Base-by-base conservation (phyloP, 2,113 vertebrate species). In the Nothobranchius furzeri region DNA sequence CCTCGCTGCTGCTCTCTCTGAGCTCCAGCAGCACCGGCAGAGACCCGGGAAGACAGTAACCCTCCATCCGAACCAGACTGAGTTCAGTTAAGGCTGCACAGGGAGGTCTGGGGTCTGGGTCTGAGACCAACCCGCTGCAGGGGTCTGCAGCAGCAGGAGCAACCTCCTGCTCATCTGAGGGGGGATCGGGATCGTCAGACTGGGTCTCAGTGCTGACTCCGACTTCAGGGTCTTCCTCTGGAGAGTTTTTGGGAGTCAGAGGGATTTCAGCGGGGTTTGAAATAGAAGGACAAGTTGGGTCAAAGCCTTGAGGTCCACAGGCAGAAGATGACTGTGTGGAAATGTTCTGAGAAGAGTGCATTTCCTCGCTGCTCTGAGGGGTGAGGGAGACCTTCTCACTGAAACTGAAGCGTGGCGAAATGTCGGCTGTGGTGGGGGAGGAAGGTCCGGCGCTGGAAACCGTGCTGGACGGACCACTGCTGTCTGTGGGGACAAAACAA, bases 381-480 rank as follows among this genome's bases (percentile, higher is more conserved):
- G 91, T 94, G 54, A 92, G 67, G 3, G 93, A 89, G 5, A 93
- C 76, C 76, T 95, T 96, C 61, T 96, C 95, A 13, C 89, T 89
- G 87, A 98, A 97, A 91, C 92, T 95, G 92, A 98, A 98, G 59
- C 90, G 94, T 24, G 94, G 84, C 1, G 93, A 95, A 20, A 91
- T 94, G 87, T 98, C 96, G 7, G 92, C 89, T 4, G 94, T 91
- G 45, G 94, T 95, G 64, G 96, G 96, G 10, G 97, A 98, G 2
- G 96, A 97, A 0, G 96, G 96, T 2, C 98, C 96, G 9, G 96
- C 96, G 36, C 97, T 98, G 81, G 97, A 98, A 65, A 98, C 96
- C 0, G 96, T 96, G 74, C 96, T 97, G 76, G 96, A 98, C 1
- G 95, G 97, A 55, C 97, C 96, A 43, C 97, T 99, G 94, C 97